Conservation (phyloP, 2,888 invertebrate species). For the Brachylomia viminalis region DNA sequence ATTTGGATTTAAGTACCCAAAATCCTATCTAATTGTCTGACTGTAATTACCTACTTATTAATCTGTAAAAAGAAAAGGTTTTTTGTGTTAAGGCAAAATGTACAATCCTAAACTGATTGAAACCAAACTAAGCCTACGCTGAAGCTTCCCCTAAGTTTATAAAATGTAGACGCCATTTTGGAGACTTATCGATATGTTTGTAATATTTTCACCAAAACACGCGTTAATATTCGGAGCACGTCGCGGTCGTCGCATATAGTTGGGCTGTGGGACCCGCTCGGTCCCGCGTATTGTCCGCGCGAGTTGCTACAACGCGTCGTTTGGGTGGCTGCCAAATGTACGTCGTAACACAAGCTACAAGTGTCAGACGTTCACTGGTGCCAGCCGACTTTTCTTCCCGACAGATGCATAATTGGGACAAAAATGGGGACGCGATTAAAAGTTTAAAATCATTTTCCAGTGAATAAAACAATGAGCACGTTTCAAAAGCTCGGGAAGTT, state of each 20-base stretch:
- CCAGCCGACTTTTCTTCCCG: slow-evolving; percentile 75
- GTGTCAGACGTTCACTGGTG: slow-evolving; percentile 79
- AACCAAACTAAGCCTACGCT: not conserved
- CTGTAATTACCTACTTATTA: not conserved
- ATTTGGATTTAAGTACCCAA: not conserved
- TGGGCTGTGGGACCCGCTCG: slow-evolving; percentile 34
- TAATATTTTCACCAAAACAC: slow-evolving; percentile 60
- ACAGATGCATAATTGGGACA: slow-evolving; percentile 84
- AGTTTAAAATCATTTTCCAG: slow-evolving; percentile 72
- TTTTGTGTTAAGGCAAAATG: not conserved
- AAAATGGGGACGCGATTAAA: slow-evolving; percentile 78
- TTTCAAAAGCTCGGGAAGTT: slow-evolving; percentile 54
- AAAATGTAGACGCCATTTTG: slow-evolving; percentile 15
- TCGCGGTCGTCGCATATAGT: slow-evolving; percentile 58
- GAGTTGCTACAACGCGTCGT: slow-evolving; percentile 69
- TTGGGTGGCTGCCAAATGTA: slow-evolving; percentile 83
- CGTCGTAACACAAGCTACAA: slow-evolving; percentile 82
- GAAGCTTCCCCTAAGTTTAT: slow-evolving; percentile 9
- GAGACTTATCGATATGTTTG: slow-evolving; percentile 49
- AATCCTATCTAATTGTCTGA: not conserved
- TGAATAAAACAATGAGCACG: slow-evolving; percentile 57
- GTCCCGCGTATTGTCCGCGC: slow-evolving; percentile 65
- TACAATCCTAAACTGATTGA: not conserved
- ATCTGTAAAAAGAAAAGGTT: not conserved
- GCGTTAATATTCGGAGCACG: slow-evolving; percentile 70